Evolutionary conservation across 2,113 vertebrate genomes (phyloP).

Genomic region (Syngnathus floridae): DNA sequence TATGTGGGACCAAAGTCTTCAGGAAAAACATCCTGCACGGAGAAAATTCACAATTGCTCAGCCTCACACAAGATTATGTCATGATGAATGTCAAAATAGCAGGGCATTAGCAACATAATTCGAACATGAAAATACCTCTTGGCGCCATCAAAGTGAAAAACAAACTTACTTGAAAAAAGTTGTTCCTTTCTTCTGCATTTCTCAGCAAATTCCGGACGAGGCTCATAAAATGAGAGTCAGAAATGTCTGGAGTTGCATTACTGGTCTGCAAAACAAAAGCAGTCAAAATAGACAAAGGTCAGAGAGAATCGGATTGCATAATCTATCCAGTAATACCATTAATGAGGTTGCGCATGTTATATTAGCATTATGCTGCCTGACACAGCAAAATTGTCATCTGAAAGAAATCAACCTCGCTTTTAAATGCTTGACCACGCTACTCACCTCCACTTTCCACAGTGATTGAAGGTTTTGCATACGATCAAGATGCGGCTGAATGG

Average conservation of each 20-base stretch:
- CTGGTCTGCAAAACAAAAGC: slow-evolving; percentile 32
- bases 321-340: not conserved
- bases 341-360: not conserved
- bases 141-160: not conserved
- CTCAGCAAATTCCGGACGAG: slow-evolving; percentile 58
- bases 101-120: not conserved
- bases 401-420: no score
- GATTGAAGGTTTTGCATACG: slow-evolving; percentile 57
- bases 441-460: slow-evolving; percentile 49
- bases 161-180: slow-evolving; percentile 58
- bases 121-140: not conserved
- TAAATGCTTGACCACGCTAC: not conserved
- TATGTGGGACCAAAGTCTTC: slow-evolving; percentile 76
- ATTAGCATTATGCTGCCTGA: no score
- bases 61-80: not conserved
- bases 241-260: slow-evolving; percentile 32
- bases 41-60: not conserved
- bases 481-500: slow-evolving; percentile 63
- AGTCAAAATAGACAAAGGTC: not conserved
- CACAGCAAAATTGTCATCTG: no score
- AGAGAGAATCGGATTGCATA: not conserved
- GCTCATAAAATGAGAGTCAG: slow-evolving; percentile 57
- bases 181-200: slow-evolving; percentile 56
- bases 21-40: slow-evolving; percentile 68
- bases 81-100: not conserved